A percentile compares a stretch with the other conserved stretches of the same genome.
phyloP scores from a whole-genome alignment of 2,888 invertebrate species.

The Eretmocerus hayati region DNA sequence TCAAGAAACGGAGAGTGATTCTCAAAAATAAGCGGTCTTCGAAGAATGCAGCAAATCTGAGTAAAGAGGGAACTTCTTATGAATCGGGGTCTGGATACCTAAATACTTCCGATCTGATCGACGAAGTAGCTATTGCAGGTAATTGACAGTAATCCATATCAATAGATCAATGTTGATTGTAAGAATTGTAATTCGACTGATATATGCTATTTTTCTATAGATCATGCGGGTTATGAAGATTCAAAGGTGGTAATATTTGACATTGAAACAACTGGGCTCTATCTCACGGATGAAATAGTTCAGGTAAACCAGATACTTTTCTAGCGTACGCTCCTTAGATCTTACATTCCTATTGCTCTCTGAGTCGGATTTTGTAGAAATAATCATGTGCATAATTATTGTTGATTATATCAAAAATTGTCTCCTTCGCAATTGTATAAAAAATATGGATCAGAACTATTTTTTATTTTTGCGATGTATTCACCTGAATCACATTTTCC shows the following conservation, averaged over 20 bases:
- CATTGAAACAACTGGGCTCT: conserved; percentile 20
- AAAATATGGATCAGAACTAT: too few species aligned
- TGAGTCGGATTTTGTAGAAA: background rate
- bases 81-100: conserved; percentile 12
- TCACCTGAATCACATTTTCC: background rate
- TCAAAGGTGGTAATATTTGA: conserved; percentile 15
- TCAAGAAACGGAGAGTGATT: conserved; percentile 10
- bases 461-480: too few species aligned
- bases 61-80: conserved; percentile 20
- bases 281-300: conserved; percentile 11
- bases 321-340: too few species aligned
- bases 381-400: conserved; percentile 3
- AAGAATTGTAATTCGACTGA: background rate
- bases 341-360: background rate
- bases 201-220: background rate
- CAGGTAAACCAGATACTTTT: conserved; percentile 17
- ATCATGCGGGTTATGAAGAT: conserved; percentile 6
- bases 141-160: background rate
- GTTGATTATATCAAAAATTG: too few species aligned
- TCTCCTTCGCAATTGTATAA: too few species aligned
- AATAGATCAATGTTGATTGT: background rate
- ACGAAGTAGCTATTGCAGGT: conserved; percentile 8
- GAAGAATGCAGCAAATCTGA: conserved; percentile 2
- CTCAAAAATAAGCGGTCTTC: conserved; percentile 10
- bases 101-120: conserved; percentile 12